Percentiles rank a stretch among this genome's conserved stretches.
phyloP scores from a whole-genome alignment of 1,140 invertebrate genomes.

The Lanistes nyassanus region DNA sequence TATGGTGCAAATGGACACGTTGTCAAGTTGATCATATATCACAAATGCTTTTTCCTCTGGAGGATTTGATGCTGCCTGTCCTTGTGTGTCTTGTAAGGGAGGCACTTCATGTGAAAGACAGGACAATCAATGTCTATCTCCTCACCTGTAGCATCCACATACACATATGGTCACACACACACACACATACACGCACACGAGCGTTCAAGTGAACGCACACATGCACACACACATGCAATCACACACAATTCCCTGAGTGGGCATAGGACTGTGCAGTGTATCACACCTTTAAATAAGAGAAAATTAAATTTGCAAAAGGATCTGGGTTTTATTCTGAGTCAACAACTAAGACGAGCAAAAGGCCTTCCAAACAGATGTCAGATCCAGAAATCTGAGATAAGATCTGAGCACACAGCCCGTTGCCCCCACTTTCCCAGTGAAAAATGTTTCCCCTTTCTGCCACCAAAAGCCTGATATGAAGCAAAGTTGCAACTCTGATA shows the following conservation, averaged over 20 bases:
- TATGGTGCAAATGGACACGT: no score
- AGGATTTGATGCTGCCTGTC: constrained; percentile 14
- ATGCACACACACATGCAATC: neutral
- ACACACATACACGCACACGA: neutral
- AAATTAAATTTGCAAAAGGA: neutral
- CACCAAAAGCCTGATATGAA: no score
- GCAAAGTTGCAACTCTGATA: no score
- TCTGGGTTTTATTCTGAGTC: no score
- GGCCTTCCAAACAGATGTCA: no score
- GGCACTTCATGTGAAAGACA: constrained; percentile 37
- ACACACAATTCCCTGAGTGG: neutral
- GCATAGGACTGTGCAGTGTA: neutral
- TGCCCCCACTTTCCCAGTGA: no score
- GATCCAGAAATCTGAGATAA: no score
- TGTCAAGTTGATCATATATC: neutral
- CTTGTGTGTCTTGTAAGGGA: constrained; percentile 24
- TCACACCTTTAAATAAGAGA: neutral
- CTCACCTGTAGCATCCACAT: constrained; percentile 22
- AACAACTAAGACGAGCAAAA: no score
- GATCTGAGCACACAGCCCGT: no score
- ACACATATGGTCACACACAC: neutral
- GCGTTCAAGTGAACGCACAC: neutral
- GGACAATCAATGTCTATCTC: constrained; percentile 25
- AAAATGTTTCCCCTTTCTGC: no score
- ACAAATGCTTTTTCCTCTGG: constrained; percentile 29